Percentiles rank a stretch among this genome's conserved stretches.
phyloP scores from a whole-genome alignment of 2,888 invertebrate species.

The Epinotia demarniana region DNA sequence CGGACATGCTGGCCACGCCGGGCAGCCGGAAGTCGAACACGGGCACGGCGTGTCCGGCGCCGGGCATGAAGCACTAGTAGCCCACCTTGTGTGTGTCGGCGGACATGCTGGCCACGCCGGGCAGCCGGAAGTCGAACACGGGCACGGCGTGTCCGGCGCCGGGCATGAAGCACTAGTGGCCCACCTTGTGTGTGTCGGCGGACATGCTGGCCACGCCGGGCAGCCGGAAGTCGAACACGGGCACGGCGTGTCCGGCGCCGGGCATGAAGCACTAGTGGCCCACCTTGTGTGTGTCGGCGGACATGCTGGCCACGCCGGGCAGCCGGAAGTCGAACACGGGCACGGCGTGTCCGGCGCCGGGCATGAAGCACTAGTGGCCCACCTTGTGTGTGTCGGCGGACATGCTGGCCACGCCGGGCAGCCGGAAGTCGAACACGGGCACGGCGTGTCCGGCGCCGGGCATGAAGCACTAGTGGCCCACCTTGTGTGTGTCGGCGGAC shows the following conservation, averaged over 20 bases:
- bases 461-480: constrained; percentile 77
- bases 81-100: constrained; percentile 98
- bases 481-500: constrained; percentile 99
- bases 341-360: too few relatives aligned
- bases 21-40: too few relatives aligned
- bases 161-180: constrained; percentile 67
- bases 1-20: constrained; percentile 96
- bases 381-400: constrained; percentile 99
- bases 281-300: constrained; percentile 99
- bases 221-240: constrained; percentile 94
- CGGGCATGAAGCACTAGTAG: constrained; percentile 90
- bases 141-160: constrained; percentile 91
- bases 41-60: too few relatives aligned
- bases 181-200: constrained; percentile 98
- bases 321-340: too few relatives aligned
- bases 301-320: constrained; percentile 93
- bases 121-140: constrained; percentile 94
- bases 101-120: constrained; percentile 98
- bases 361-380: constrained; percentile 89
- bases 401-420: constrained; percentile 97
- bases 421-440: constrained; percentile 93
- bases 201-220: constrained; percentile 98
- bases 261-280: constrained; percentile 18
- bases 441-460: constrained; percentile 89
- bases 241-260: constrained; percentile 90